Percentiles rank a stretch among this genome's conserved stretches.
Conservation (phyloP, 2,888 invertebrate genomes). For the Leptinotarsa peninsularis region DNA sequence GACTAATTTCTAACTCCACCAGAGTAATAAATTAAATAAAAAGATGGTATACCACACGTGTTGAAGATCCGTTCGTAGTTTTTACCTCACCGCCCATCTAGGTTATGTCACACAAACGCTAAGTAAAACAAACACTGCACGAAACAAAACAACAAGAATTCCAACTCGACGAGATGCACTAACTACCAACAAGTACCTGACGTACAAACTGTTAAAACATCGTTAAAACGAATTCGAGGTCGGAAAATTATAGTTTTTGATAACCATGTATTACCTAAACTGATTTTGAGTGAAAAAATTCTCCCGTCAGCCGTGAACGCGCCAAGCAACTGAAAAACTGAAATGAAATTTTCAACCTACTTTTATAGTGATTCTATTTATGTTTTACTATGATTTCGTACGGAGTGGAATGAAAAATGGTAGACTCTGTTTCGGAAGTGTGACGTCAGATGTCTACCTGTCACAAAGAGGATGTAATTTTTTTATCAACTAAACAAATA, state of each 20-base stretch:
- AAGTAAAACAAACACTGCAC: constrained; percentile 22
- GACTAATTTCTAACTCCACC: not conserved
- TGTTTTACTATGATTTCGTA: constrained; percentile 27
- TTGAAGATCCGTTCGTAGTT: constrained; percentile 38
- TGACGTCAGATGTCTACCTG: not conserved
- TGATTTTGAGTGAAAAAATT: constrained; percentile 1
- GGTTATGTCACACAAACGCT: constrained; percentile 30
- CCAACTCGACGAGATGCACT: not conserved
- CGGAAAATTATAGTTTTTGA: constrained; percentile 15
- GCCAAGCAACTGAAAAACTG: constrained; percentile 24
- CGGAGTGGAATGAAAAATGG: constrained; percentile 19
- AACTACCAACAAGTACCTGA: not conserved
- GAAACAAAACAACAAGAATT: constrained; percentile 22
- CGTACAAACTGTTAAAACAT: constrained; percentile 15
- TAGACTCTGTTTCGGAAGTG: not conserved
- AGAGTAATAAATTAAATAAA: not conserved
- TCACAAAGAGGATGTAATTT: not conserved
- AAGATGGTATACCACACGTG: constrained; percentile 34
- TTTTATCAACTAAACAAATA: too few relatives aligned
- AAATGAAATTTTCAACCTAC: constrained; percentile 24
- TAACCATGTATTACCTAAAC: not conserved
- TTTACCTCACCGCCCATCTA: constrained; percentile 52
- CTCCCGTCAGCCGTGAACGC: constrained; percentile 9
- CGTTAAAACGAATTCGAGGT: constrained; percentile 12
- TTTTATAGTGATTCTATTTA: constrained; percentile 29